Evolutionary conservation across 2,113 vertebrate genomes (phyloP).

Genomic region (Ivindomyrus marchei): DNA sequence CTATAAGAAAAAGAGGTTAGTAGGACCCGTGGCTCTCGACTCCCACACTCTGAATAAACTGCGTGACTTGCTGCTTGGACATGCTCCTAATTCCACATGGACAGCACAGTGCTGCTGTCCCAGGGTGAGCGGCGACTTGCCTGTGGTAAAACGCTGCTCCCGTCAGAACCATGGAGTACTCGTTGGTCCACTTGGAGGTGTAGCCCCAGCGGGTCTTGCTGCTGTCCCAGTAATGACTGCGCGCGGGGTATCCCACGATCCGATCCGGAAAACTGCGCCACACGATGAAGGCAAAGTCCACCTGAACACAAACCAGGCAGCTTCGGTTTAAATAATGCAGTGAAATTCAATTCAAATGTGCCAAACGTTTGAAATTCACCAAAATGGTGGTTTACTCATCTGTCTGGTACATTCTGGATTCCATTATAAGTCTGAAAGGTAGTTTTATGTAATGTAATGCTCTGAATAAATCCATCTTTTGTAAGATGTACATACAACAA

Average conservation of each 20-base stretch:
- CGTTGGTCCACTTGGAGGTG: conserved; percentile 73
- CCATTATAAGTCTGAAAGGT: not conserved
- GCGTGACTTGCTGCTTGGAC: not conserved
- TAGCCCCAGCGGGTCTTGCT: conserved; percentile 64
- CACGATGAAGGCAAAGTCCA: conserved; percentile 68
- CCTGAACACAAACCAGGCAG: conserved; percentile 37
- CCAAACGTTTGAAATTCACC: not conserved
- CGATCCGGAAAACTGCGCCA: conserved; percentile 70
- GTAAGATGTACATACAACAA: not conserved
- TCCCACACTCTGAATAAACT: not conserved
- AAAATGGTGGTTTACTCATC: not conserved
- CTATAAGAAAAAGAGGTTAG: not conserved
- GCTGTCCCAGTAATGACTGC: conserved; percentile 70
- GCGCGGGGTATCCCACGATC: conserved; percentile 66
- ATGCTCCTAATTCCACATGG: not conserved
- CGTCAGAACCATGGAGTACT: conserved; percentile 72
- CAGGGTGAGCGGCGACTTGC: conserved; percentile 30
- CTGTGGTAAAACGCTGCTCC: conserved; percentile 72
- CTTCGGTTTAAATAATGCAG: not conserved
- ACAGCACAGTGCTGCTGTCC: not conserved
- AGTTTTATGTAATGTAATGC: not conserved
- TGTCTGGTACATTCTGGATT: not conserved
- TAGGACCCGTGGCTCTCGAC: not conserved
- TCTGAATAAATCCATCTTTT: not conserved
- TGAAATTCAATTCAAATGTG: not conserved